phyloP scores from a whole-genome alignment of 1,140 invertebrate genomes.

The Glomeris maerens region DNA sequence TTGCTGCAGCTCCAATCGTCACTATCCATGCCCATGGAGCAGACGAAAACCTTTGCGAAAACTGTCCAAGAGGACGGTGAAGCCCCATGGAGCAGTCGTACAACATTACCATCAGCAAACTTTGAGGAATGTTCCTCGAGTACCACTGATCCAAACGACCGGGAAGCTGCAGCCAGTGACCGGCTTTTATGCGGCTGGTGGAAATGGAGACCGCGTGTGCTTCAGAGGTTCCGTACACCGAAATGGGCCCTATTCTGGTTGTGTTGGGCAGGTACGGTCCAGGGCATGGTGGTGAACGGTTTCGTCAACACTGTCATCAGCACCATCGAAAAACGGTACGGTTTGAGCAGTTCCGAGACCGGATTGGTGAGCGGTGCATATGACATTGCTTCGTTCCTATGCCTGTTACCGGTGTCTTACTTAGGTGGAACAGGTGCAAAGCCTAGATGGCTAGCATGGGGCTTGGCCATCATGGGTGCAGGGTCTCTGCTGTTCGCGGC shows the following conservation, averaged over 20 bases:
- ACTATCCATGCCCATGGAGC: too few relatives aligned
- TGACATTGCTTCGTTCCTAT: slow-evolving; percentile 64
- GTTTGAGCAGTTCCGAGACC: slow-evolving; percentile 58
- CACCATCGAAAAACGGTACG: slow-evolving; percentile 70
- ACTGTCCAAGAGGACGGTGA: too few relatives aligned
- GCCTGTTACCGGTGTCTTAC: slow-evolving; percentile 70
- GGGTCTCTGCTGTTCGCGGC: slow-evolving; percentile 84
- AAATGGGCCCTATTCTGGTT: slow-evolving; percentile 71
- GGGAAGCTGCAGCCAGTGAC: too few relatives aligned
- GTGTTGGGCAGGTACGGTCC: slow-evolving; percentile 63
- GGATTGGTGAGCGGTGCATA: slow-evolving; percentile 68
- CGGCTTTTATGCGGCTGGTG: slow-evolving; percentile 59
- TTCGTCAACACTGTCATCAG: slow-evolving; percentile 79
- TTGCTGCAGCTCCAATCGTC: too few relatives aligned
- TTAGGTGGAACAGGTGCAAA: slow-evolving; percentile 66
- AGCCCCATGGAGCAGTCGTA: too few relatives aligned
- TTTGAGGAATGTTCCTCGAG: too few relatives aligned
- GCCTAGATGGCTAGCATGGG: slow-evolving; percentile 59
- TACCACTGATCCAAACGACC: too few relatives aligned
- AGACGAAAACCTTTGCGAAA: too few relatives aligned
- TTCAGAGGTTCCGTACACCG: slow-evolving; percentile 57
- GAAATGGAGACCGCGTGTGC: slow-evolving; percentile 43
- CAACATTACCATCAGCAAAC: too few relatives aligned
- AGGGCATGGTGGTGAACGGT: slow-evolving; percentile 78
- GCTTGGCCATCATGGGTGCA: slow-evolving; percentile 76